Evolutionary conservation across 92 coral and sea anemone species (phyloP).

Genomic region (Paragorgia papillata): DNA sequence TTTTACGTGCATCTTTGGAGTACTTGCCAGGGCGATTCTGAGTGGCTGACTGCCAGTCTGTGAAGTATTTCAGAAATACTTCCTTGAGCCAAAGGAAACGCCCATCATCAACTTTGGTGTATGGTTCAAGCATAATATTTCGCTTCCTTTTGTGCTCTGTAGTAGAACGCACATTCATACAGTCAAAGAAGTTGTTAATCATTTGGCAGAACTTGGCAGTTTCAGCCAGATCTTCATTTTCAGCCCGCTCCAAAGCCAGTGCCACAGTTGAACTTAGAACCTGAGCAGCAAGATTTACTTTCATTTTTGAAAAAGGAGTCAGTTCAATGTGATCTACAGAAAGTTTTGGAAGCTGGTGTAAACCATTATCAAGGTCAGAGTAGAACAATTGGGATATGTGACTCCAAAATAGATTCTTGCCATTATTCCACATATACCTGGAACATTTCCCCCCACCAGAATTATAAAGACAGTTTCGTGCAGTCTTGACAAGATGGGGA

Average conservation of each 20-base stretch:
- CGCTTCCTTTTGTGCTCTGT: too few species aligned
- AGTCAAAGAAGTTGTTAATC: too few species aligned
- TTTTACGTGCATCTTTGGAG: slow-evolving; percentile 50
- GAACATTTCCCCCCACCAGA: slow-evolving; percentile 8
- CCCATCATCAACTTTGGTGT: neutral
- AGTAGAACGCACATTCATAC: too few species aligned
- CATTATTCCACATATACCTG: slow-evolving; percentile 7
- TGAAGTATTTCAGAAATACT: slow-evolving; percentile 50
- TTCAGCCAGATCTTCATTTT: too few species aligned
- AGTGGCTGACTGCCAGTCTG: slow-evolving; percentile 55
- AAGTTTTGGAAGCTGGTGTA: slow-evolving; percentile 17
- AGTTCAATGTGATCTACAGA: slow-evolving; percentile 3
- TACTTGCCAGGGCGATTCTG: slow-evolving; percentile 66
- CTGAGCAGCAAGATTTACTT: slow-evolving; percentile 1
- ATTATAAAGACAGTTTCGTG: slow-evolving; percentile 22
- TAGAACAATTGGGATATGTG: slow-evolving; percentile 2
- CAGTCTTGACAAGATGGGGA: neutral
- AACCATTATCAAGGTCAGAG: slow-evolving; percentile 11
- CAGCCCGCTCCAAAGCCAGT: too few species aligned
- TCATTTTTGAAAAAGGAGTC: slow-evolving; percentile 5
- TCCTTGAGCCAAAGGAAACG: slow-evolving; percentile 20
- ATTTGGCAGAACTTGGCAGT: too few species aligned
- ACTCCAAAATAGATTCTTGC: neutral
- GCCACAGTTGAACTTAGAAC: slow-evolving; percentile 7
- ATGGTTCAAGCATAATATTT: too few species aligned